phyloP scores from a whole-genome alignment of 2,113 vertebrate genomes.

The Stegostoma tigrinum region DNA sequence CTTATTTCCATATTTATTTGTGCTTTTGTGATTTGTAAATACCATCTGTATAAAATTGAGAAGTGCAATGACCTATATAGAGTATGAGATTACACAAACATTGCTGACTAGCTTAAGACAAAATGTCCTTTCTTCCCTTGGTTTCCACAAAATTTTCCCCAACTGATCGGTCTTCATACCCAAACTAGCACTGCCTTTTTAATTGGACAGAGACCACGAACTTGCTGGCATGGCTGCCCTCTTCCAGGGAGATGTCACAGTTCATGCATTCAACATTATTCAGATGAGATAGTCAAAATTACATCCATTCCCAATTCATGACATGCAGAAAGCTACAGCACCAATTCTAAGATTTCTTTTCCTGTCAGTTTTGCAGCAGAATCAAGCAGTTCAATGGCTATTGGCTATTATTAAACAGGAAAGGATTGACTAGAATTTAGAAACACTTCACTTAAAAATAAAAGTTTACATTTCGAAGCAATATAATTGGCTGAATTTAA shows the following conservation, averaged over 20 bases:
- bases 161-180: background rate
- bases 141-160: background rate
- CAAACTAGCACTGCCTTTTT: background rate
- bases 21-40: background rate
- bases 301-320: background rate
- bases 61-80: background rate
- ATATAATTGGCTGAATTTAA: background rate
- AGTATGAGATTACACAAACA: background rate
- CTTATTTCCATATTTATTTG: constrained; percentile 1
- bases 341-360: background rate
- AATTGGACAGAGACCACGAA: background rate
- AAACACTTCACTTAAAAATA: background rate
- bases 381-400: background rate
- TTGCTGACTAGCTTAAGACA: background rate
- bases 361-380: background rate
- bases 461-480: background rate
- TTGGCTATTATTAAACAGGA: background rate
- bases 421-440: background rate
- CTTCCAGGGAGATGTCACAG: background rate
- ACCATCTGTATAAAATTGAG: background rate
- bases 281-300: background rate
- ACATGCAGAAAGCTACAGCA: background rate
- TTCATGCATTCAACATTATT: background rate
- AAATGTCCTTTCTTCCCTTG: background rate
- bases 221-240: background rate